Evolutionary conservation across 2,113 vertebrate genomes (phyloP), one percentile per base, ranked within the genome.

Genomic region (Lepus americanus): DNA sequence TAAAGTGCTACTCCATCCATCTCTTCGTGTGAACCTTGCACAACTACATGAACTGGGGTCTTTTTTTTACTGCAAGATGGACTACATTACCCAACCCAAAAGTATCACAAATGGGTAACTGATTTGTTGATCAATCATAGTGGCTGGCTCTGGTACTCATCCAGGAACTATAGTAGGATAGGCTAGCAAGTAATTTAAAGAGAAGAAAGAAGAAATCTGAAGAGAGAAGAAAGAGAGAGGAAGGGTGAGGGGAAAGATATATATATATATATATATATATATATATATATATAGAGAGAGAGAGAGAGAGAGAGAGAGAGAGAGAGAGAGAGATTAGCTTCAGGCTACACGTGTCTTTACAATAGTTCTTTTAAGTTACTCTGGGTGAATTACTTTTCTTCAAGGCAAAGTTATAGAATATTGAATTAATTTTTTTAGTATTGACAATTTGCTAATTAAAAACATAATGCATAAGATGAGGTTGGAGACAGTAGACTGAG

Each of bases 401-500:
- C 87, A 31, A 20, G 90, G 16, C 27, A 73, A 90, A 92, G 20
- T 77, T 31, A 19, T 94, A 81, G 44, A 36, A 78, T 74, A 76
- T 67, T 77, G 16, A 93, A 51, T 78, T 76, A 69, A 66, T 36
- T 44, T 63, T 89, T 89, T 90, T 83, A 33, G 66, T 76, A 55
- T 89, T 67, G 10, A 16, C 29, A 63, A 78, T 25, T 74, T 76
- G 74, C 67, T 78, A 22, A 74, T 82, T 82, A 31, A 97, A 93
- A 83, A 51, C 23, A 76, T 74, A 82, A 5, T 76, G 29, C 61
- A 14, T 63, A 44, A 89, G 0, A 0, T 80, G 87, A 16, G 87
- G 64, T 72, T 96, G 27, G 25, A 89, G 25, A 63, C 1, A 78
- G 11, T 44, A 25, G 49, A 64, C 39, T 83, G 81, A 90, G 51